Conservation (phyloP, 2,113 vertebrate species). For the Apaloderma vittatum region DNA sequence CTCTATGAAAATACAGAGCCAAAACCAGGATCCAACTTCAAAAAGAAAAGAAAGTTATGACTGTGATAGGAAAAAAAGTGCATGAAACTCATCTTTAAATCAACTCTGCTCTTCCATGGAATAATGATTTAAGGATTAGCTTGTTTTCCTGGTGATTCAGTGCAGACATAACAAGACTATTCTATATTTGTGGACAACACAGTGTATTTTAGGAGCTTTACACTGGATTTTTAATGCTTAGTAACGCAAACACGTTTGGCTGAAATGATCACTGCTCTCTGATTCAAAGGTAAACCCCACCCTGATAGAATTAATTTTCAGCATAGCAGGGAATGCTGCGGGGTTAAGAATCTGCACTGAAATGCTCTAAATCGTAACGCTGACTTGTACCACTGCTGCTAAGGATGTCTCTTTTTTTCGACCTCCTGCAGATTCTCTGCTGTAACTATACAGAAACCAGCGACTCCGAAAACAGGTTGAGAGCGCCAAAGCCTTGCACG, state of each 20-base stretch:
- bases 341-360: slow-evolving; percentile 6
- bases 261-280: slow-evolving; percentile 29
- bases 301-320: background rate
- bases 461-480: background rate
- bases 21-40: slow-evolving; percentile 81
- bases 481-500: slow-evolving; percentile 29
- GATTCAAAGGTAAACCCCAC: slow-evolving; percentile 34
- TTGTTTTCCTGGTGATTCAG: slow-evolving; percentile 77
- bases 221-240: slow-evolving; percentile 64
- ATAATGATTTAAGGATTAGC: slow-evolving; percentile 75
- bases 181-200: slow-evolving; percentile 64
- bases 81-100: slow-evolving; percentile 80
- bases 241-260: slow-evolving; percentile 18
- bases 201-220: slow-evolving; percentile 65
- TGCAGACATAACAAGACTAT: slow-evolving; percentile 76
- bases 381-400: slow-evolving; percentile 43
- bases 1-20: slow-evolving; percentile 78
- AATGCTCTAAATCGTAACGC: slow-evolving; percentile 1
- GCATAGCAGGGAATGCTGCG: background rate
- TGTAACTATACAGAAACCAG: slow-evolving; percentile 25
- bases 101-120: slow-evolving; percentile 78
- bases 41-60: slow-evolving; percentile 80
- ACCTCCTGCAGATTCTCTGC: background rate
- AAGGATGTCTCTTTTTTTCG: background rate
- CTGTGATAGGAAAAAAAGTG: slow-evolving; percentile 76